Conservation (phyloP, 2,888 invertebrate species). For the Rhabditoides inermis region DNA sequence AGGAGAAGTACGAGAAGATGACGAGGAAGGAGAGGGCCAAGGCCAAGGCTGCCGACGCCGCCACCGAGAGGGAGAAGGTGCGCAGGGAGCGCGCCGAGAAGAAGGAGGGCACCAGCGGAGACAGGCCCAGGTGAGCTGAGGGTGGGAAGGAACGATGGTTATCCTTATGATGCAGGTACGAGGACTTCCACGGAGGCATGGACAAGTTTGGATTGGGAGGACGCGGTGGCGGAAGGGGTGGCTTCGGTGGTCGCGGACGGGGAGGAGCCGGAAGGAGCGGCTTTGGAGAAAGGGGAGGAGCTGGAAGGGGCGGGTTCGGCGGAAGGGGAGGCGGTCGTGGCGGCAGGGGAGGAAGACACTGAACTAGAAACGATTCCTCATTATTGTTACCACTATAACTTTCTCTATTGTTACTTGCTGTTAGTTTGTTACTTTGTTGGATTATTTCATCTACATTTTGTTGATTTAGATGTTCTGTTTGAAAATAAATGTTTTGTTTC, state of each 20-base stretch:
- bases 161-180: no score
- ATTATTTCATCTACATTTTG: no score
- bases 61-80: background rate
- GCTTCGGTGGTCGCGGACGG: background rate
- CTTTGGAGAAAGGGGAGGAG: background rate
- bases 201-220: background rate
- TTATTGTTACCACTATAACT: no score
- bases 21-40: background rate
- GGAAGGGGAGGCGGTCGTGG: constrained; percentile 10
- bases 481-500: no score
- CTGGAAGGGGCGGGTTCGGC: constrained; percentile 3
- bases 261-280: background rate
- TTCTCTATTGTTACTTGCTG: no score
- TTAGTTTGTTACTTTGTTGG: no score
- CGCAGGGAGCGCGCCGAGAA: constrained; percentile 8
- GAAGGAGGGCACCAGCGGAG: constrained; percentile 2
- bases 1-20: background rate
- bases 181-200: no score
- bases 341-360: background rate
- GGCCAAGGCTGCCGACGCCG: no score
- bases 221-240: background rate
- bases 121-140: background rate
- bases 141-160: background rate
- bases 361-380: no score
- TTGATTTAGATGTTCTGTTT: no score